Evolutionary conservation across 1,140 invertebrate genomes (phyloP).

Genomic region (Ephestia elutella): DNA sequence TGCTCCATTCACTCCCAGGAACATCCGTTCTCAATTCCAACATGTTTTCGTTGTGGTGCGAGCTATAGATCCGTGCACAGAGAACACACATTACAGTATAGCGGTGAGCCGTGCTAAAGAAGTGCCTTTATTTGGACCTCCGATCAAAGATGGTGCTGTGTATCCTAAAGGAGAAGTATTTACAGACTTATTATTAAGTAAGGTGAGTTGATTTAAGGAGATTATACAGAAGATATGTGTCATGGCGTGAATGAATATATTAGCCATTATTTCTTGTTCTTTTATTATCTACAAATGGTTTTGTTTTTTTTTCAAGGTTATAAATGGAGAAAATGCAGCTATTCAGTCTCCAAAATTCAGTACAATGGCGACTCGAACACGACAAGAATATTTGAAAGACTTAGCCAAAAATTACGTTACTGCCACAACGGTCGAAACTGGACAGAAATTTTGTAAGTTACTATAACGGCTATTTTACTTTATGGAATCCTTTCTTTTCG

Average conservation of each 20-base stretch:
- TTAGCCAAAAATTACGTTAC: conserved; percentile 91
- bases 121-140: conserved; percentile 96
- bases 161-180: conserved; percentile 93
- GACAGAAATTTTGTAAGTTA: conserved; percentile 92
- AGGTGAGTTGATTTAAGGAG: conserved; percentile 76
- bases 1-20: conserved; percentile 92
- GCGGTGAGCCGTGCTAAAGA: conserved; percentile 95
- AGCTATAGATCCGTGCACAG: conserved; percentile 92
- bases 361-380: conserved; percentile 96
- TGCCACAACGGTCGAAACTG: conserved; percentile 86
- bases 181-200: conserved; percentile 94
- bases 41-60: conserved; percentile 97
- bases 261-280: too few relatives aligned
- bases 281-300: too few relatives aligned
- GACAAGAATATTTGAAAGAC: conserved; percentile 96
- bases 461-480: too few relatives aligned
- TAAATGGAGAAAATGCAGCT: conserved; percentile 98
- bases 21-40: conserved; percentile 96
- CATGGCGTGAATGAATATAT: too few relatives aligned
- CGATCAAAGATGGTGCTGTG: conserved; percentile 87
- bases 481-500: too few relatives aligned
- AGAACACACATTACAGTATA: conserved; percentile 92
- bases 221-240: neutral
- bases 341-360: conserved; percentile 97
- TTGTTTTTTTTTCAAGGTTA: conserved; percentile 62